Evolutionary conservation across 2,797 vertebrate species (phyloP), one percentile per base, ranked within the genome.

Genomic region (Pipistrellus nathusii): DNA sequence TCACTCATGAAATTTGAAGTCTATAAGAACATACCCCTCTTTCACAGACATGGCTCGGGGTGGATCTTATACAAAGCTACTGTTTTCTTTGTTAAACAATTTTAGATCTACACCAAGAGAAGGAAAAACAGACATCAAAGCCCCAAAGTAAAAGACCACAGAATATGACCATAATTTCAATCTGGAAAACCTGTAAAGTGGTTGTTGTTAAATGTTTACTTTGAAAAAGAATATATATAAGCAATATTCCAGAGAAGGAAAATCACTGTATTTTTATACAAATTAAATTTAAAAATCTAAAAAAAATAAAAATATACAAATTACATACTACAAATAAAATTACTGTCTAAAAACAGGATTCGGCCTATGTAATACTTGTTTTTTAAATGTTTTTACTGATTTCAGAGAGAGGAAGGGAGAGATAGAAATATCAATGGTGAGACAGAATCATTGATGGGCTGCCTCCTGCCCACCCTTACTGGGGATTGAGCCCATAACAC

Each of bases 271-370:
- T 62, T 87, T 84, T 92, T 91, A 59, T 64, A 91, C 20, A 88
- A 82, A 92, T 84, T 78, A 91, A 73, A 14, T 90, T 55, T 0
- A 35, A 75, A 84, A 53, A 12, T 51, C 38, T 64, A 89, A 78
- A 62, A 27, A 59, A 48, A 35, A 27, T 21, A 8, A 66, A 93
- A 88, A 82, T 30, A 94, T 2, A 95, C 55, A 94, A 94, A 88
- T 64, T 30, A 85, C 5, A 72, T 69, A 83, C 6, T 82, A 62
- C 27, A 93, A 94, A 82, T 48, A 82, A 94, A 92, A 78, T 81
- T 92, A 91, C 10, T 64, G 53, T 85, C 68, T 80, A 86, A 95
- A 87, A 91, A 72, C 20, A 72, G 71, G 30, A 91, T 27, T 71
- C 96, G 21, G 46, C 27, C 14, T 73, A 76, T 64, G 38, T 38